Base-by-base conservation (phyloP, 2,113 vertebrate genomes). In the Rafetus swinhoei region DNA sequence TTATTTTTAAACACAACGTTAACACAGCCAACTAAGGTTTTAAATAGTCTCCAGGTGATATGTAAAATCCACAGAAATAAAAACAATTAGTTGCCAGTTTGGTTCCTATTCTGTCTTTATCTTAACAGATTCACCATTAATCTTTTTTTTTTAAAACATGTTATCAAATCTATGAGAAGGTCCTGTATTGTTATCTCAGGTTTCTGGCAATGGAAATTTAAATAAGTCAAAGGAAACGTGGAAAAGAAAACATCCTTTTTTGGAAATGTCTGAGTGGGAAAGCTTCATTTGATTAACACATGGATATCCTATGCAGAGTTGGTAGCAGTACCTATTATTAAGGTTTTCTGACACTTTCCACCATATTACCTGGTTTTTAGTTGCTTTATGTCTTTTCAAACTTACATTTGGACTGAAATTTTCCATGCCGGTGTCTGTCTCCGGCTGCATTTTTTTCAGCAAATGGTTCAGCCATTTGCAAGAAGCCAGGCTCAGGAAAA, bases 21-120 rank as follows among this genome's bases (percentile, higher is more conserved):
- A 97, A 88, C 76, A 89, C 91, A 69, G 90, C 93, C 96, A 97
- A 97, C 96, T 93, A 94, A 97, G 87, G 54, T 95, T 90, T 97
- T 98, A 97, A 98, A 97, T 69, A 97, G 94, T 97, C 96, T 97
- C 97, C 97, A 98, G 97, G 97, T 97, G 97, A 97, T 96, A 97
- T 1, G 57, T 86, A 96, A 97, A 97, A 96, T 86, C 84, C 77
- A 90, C 84, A 84, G 94, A 97, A 97, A 97, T 96, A 97, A 98
- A 97, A 96, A 94, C 95, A 97, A 96, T 93, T 85, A 89, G 93
- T 92, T 95, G 96, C 96, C 94, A 95, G 85, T 94, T 85, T 91
- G 94, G 72, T 88, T 97, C 94, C 92, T 96, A 89, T 94, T 90
- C 84, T 32, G 62, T 2, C 45, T 81, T 87, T 90, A 85, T 88